Evolutionary conservation across 2,888 invertebrate genomes (phyloP), one percentile per base, ranked within the genome.

Genomic region (Andrena haemorrhoa): DNA sequence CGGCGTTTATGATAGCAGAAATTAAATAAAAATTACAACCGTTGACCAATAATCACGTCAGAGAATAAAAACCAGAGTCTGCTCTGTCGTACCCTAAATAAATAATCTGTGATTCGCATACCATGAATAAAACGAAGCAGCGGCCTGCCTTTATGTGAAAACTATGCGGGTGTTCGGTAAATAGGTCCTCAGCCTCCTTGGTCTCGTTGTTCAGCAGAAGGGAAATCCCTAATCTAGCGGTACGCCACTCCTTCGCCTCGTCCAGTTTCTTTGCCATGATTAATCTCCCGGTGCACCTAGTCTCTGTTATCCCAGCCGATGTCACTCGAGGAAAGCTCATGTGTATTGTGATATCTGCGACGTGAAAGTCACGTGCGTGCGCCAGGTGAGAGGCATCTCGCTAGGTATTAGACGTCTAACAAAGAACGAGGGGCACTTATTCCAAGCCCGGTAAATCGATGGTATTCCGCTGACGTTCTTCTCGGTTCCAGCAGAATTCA

Each of bases 81-180:
- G 3, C 31, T 33, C 16, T 33, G 12, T 31, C 12, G 41, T 31
- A 7, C 2, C 2, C 8, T 29, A 61, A n/a, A 7, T n/a, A 33
- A 61, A 31, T 35, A 10, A 20, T 29, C 6, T 4, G 33, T 16
- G 23, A 47, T 64, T 79, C 53, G 88, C 89, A 87, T 92, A 95
- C 95, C 94, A 95, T 94, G 83, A 95, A 94, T 7, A 94, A 91
- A 26, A 94, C 93, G 82, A 94, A 95, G 82, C 94, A 94, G 82
- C 94, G 92, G 6, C 94, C 95, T 33, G 94, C 94, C 70, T 94
- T 94, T 82, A 94, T 92, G 75, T 95, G 95, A 79, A 94, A 94
- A 80, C 94, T 94, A 71, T 94, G 91, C 26, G 94, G 92, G 65
- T 93, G 92, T 68, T 91, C 92, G 7, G 90, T 90, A 84, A 95